phyloP scores from a whole-genome alignment of 2,888 invertebrate species.

The Meteorus cinctellus region DNA sequence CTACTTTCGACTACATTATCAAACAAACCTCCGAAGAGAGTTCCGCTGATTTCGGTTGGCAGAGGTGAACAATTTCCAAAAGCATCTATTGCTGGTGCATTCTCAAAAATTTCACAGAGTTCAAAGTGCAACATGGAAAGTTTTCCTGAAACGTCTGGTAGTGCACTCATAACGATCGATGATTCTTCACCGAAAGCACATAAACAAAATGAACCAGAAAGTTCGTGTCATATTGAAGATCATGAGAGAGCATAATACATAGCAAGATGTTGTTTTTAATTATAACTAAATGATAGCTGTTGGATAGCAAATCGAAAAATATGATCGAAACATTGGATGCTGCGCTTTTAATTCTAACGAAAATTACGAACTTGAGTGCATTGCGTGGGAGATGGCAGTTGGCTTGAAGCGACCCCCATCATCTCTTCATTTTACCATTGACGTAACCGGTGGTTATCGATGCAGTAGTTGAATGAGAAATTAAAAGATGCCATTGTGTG shows the following conservation, averaged over 20 bases:
- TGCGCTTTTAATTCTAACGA: conserved; percentile 28
- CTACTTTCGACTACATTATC: conserved; percentile 37
- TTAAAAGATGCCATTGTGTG: conserved; percentile 31
- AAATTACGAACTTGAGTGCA: conserved; percentile 38
- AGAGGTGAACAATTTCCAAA: conserved; percentile 62
- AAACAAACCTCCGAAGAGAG: conserved; percentile 63
- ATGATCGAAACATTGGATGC: conserved; percentile 37
- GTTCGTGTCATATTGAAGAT: neutral
- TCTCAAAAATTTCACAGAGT: conserved; percentile 40
- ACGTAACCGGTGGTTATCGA: conserved; percentile 38
- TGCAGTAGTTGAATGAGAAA: conserved; percentile 45
- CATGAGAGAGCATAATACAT: conserved; percentile 6
- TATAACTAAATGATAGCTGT: conserved; percentile 19
- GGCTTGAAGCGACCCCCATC: conserved; percentile 25
- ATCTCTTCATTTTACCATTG: conserved; percentile 24
- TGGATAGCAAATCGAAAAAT: conserved; percentile 13
- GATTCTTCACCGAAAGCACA: conserved; percentile 24
- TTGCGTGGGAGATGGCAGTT: conserved; percentile 42
- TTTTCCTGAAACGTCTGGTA: conserved; percentile 44
- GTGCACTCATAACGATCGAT: conserved; percentile 49
- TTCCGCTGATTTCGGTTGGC: conserved; percentile 63
- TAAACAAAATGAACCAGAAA: neutral
- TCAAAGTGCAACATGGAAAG: conserved; percentile 48
- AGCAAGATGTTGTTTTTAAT: conserved; percentile 11
- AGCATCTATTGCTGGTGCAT: conserved; percentile 52